Evolutionary conservation across 2,113 vertebrate species (phyloP).

Genomic region (Connochaetes taurinus): DNA sequence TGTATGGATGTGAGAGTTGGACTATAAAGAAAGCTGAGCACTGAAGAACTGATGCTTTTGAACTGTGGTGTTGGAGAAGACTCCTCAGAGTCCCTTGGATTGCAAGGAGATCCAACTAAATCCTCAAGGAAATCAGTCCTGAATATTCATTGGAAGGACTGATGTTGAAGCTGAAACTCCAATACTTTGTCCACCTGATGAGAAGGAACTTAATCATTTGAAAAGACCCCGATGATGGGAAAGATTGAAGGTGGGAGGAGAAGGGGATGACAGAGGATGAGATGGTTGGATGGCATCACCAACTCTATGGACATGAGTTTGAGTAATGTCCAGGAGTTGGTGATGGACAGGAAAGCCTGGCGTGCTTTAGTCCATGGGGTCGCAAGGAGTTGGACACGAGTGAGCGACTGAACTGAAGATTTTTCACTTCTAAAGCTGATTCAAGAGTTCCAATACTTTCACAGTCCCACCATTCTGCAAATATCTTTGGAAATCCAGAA

Average conservation of each 20-base stretch:
- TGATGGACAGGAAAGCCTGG: neutral
- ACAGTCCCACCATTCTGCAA: neutral
- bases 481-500: neutral
- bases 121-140: neutral
- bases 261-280: neutral
- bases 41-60: neutral
- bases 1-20: neutral
- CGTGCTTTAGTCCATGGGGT: neutral
- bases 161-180: neutral
- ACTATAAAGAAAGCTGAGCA: neutral
- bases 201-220: neutral
- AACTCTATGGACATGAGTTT: neutral
- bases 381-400: accelerated
- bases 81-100: neutral
- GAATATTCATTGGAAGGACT: neutral
- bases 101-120: neutral
- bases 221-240: neutral
- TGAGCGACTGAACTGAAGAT: neutral
- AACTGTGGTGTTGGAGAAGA: neutral
- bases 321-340: neutral
- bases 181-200: neutral
- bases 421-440: neutral
- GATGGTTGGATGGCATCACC: neutral
- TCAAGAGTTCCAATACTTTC: neutral
- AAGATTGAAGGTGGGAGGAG: neutral